Base-by-base conservation (phyloP, 2,797 vertebrate species). In the Novumbra hubbsi region DNA sequence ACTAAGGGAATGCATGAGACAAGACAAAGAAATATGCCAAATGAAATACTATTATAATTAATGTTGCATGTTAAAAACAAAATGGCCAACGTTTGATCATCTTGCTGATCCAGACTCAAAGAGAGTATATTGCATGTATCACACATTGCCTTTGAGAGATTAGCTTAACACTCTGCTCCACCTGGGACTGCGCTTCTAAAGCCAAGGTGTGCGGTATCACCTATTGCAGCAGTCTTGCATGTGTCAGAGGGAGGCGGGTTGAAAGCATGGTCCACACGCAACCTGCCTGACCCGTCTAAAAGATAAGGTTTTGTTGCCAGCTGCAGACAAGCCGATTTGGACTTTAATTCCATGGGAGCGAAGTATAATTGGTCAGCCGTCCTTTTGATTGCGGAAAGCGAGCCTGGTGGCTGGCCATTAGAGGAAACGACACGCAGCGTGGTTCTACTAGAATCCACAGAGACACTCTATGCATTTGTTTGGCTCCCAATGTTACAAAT, bases 261-360 rank as follows among this genome's bases (percentile, higher is more conserved):
- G 57, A 76, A 49, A 60, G 41, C 68, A 67, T 52, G 65, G 76
- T 75, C 71, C 70, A 34, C 81, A 81, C 77, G 77, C 74, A 78
- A 79, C 83, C 80, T 88, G 77, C 83, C 79, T 87, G 87, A 87
- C 88, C 88, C 76, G 85, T 77, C 92, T 91, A 80, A 80, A 81
- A 74, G 74, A 80, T 87, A 84, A 89, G 84, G 83, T 89, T 85
- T 88, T 84, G 84, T 83, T 80, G 85, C 89, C 78, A 83, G 50
- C 80, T 64, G 71, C 79, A 86, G 84, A 81, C 79, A 76, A 72
- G 81, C 86, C 71, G 52, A 65, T 72, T 73, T 85, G 72, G 86
- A 82, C 80, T 82, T 77, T 81, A 82, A 84, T 78, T 81, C 83
- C 70, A 68, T 16, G 72, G 1, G 63, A 78, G 78, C 55, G 48